phyloP scores from a whole-genome alignment of 1,140 invertebrate genomes.

The Tetragnatha versicolor region DNA sequence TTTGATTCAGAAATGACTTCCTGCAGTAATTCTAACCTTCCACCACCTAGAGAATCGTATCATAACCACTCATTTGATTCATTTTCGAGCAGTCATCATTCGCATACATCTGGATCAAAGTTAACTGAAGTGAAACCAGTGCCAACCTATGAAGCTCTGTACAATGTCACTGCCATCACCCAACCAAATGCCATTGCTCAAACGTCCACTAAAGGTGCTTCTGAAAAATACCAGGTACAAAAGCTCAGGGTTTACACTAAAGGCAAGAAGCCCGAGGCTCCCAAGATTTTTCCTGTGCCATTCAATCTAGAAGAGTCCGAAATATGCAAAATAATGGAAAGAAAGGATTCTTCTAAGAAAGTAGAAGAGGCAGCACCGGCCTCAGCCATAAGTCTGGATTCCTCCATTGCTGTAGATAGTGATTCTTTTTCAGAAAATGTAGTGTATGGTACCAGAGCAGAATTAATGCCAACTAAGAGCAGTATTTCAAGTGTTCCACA shows the following conservation, averaged over 20 bases:
- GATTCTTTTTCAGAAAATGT: slow-evolving; percentile 34
- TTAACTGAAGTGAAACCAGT: slow-evolving; percentile 19
- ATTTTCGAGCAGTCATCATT: neutral
- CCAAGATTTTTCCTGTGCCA: slow-evolving; percentile 42
- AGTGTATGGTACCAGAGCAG: slow-evolving; percentile 18
- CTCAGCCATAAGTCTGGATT: neutral
- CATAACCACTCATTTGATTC: neutral
- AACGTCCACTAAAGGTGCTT: neutral
- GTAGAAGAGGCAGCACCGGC: neutral
- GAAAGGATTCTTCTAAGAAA: slow-evolving; percentile 19
- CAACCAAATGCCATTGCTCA: neutral
- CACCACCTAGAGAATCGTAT: neutral
- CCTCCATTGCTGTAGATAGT: neutral
- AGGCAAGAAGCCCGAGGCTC: slow-evolving; percentile 46
- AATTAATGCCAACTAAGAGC: neutral
- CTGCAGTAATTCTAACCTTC: neutral
- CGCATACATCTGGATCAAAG: neutral
- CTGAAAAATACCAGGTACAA: slow-evolving; percentile 15
- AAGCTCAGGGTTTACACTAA: slow-evolving; percentile 49
- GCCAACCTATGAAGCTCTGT: slow-evolving; percentile 22
- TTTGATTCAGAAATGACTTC: slow-evolving; percentile 29
- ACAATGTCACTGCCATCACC: neutral
- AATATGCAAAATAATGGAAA: slow-evolving; percentile 28
- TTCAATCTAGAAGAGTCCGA: slow-evolving; percentile 45
- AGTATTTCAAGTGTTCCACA: neutral